Evolutionary conservation across 2,113 vertebrate species (phyloP).

Genomic region (Cololabis saira): DNA sequence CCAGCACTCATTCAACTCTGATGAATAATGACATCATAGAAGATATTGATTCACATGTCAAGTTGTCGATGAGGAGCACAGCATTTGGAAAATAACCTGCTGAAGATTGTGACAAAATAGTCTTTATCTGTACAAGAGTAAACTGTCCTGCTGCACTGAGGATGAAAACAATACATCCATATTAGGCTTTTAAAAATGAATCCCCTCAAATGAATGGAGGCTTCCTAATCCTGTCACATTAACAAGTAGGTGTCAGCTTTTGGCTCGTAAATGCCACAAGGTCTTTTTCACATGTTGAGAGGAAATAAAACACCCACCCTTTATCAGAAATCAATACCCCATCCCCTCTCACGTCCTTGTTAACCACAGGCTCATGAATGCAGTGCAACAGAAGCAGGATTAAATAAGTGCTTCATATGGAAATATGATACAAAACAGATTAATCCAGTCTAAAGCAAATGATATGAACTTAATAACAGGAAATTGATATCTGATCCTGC

Average conservation of each 20-base stretch:
- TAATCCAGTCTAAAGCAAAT: conserved; percentile 40
- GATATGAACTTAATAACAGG: conserved; percentile 37
- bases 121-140: no score
- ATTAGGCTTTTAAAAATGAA: no score
- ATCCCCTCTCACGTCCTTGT: conserved; percentile 5
- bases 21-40: no score
- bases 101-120: no score
- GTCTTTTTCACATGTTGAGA: conserved; percentile 39
- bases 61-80: no score
- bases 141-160: no score
- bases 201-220: not conserved
- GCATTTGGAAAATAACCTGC: no score
- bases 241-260: conserved; percentile 42
- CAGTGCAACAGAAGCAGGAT: conserved; percentile 20
- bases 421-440: conserved; percentile 40
- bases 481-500: conserved; percentile 47
- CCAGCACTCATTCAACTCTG: no score
- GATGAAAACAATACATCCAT: no score
- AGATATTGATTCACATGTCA: no score
- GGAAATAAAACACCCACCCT: conserved; percentile 51
- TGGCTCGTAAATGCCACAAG: not conserved
- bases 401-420: conserved; percentile 21
- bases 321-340: conserved; percentile 53
- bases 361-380: conserved; percentile 44
- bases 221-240: conserved; percentile 46